A percentile compares a stretch with the other conserved stretches of the same genome.
Conservation (phyloP, 2,113 vertebrate genomes). For the Oreochromis spilurus region DNA sequence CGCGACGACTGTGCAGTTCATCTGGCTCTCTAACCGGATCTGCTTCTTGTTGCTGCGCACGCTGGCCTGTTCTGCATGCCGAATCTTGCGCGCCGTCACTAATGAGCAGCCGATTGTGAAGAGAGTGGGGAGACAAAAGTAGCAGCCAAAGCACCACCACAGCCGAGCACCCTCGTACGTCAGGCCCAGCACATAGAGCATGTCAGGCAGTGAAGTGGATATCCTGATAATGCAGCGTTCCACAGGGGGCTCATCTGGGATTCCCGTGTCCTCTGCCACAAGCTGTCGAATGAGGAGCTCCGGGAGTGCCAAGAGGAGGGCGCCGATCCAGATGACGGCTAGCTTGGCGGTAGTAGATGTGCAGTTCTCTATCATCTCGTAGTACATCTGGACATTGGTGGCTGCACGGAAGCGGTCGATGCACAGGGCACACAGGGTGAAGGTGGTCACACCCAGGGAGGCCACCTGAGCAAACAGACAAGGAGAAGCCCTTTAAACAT, state of each 20-base stretch:
- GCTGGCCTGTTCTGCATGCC: conserved; percentile 86
- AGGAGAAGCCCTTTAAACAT: not conserved
- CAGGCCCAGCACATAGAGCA: conserved; percentile 89
- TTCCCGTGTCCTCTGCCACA: conserved; percentile 74
- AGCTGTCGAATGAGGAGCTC: conserved; percentile 93
- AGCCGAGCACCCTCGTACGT: conserved; percentile 91
- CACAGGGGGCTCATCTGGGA: conserved; percentile 51
- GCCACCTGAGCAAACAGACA: conserved; percentile 78
- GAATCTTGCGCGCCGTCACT: conserved; percentile 90
- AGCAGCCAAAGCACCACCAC: conserved; percentile 99
- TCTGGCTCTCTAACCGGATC: conserved; percentile 94
- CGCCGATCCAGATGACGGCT: conserved; percentile 95
- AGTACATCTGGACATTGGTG: conserved; percentile 98
- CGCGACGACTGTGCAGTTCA: conserved; percentile 98
- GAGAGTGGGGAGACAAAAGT: conserved; percentile 94
- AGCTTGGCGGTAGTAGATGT: conserved; percentile 91
- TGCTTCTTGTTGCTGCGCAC: conserved; percentile 92
- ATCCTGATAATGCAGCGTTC: conserved; percentile 90
- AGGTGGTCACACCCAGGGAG: conserved; percentile 93
- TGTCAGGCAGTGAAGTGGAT: conserved; percentile 87
- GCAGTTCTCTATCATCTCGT: conserved; percentile 98
- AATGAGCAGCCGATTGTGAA: conserved; percentile 96
- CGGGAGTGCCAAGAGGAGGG: conserved; percentile 87
- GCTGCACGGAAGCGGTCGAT: conserved; percentile 95
- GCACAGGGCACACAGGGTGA: conserved; percentile 94